phyloP scores from a whole-genome alignment of 2,888 invertebrate species.

The Chrysina gloriosa region DNA sequence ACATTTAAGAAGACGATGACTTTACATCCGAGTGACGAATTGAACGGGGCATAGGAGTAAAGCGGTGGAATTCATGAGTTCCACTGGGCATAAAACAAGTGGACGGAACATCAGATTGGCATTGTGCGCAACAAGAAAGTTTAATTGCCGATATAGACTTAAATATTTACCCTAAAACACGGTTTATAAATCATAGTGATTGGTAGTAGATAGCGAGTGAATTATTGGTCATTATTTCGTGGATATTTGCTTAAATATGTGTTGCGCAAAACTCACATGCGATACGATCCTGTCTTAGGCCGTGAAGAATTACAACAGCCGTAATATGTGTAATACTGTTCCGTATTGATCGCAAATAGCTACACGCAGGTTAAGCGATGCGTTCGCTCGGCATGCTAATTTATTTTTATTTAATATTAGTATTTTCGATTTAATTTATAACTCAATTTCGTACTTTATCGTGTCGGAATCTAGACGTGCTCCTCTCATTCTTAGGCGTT shows the following conservation, averaged over 20 bases:
- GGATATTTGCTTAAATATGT: constrained; percentile 50
- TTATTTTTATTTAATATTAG: constrained; percentile 45
- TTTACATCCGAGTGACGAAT: not conserved
- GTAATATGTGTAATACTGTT: constrained; percentile 47
- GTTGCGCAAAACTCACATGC: constrained; percentile 43
- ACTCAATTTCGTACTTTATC: constrained; percentile 47
- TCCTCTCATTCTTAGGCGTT: constrained; percentile 20
- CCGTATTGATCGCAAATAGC: constrained; percentile 42
- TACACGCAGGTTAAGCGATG: constrained; percentile 10
- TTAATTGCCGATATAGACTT: constrained; percentile 43
- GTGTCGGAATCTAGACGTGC: not conserved
- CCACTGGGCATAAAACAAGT: not conserved
- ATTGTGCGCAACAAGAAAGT: constrained; percentile 31
- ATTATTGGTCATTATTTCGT: constrained; percentile 48
- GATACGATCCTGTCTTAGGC: constrained; percentile 29
- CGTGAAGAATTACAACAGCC: constrained; percentile 47
- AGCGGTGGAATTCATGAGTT: constrained; percentile 16
- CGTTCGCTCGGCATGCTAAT: constrained; percentile 42
- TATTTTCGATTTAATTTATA: constrained; percentile 48
- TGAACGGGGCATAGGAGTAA: not conserved
- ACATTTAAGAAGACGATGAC: not conserved
- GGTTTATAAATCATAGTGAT: constrained; percentile 49
- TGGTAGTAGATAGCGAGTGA: constrained; percentile 46
- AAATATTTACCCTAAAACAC: constrained; percentile 47
- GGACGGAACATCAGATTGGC: not conserved